Evolutionary conservation across 2,113 vertebrate species (phyloP).

Genomic region (Riparia riparia): DNA sequence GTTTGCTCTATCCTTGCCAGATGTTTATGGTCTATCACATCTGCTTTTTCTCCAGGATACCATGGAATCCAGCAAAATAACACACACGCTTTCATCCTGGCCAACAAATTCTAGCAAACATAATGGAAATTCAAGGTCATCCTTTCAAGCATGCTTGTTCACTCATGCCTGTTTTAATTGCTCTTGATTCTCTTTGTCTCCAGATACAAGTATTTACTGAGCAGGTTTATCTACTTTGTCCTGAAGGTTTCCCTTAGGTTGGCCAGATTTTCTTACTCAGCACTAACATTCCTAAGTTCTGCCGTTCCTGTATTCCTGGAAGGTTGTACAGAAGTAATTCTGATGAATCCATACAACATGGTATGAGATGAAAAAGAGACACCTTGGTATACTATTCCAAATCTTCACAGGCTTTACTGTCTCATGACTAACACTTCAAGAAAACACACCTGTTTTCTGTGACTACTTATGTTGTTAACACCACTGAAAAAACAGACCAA

Average conservation of each 20-base stretch:
- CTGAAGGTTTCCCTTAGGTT: not conserved
- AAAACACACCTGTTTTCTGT: not conserved
- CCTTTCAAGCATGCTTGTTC: not conserved
- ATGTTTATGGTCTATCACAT: not conserved
- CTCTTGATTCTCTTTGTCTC: slow-evolving; percentile 13
- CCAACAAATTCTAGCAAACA: not conserved
- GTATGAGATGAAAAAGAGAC: not conserved
- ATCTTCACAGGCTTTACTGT: not conserved
- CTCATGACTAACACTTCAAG: not conserved
- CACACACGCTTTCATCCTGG: not conserved
- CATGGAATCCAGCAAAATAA: not conserved
- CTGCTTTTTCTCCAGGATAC: not conserved
- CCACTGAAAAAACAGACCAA: not conserved
- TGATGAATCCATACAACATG: not conserved
- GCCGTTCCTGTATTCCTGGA: not conserved
- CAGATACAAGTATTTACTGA: not conserved
- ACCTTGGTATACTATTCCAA: not conserved
- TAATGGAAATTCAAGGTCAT: slow-evolving; percentile 33
- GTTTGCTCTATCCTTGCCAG: not conserved
- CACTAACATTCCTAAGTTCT: not conserved
- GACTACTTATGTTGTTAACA: not conserved
- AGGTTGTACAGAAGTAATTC: not conserved
- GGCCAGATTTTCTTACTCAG: not conserved
- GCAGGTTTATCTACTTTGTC: not conserved
- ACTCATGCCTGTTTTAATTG: slow-evolving; percentile 11